These are phyloP conservation scores for Calyptomena viridis DNA, from an alignment of 2,113 vertebrate genomes.

Conservation along the genomic window DNA sequence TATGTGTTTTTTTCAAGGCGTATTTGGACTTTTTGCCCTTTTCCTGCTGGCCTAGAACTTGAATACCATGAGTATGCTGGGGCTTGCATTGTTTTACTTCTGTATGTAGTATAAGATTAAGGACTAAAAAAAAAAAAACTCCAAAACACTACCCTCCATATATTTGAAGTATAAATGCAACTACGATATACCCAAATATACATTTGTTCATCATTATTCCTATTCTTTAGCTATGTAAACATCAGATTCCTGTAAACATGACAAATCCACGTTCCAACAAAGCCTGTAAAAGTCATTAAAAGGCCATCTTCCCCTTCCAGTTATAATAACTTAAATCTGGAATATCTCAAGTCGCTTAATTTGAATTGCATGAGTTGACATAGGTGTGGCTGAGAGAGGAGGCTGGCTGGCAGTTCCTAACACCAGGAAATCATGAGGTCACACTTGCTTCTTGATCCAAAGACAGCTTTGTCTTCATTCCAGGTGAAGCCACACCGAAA, in stretches of 20 bases:
- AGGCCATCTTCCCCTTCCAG: neutral
- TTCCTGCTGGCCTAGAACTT: neutral
- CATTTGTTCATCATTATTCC: neutral
- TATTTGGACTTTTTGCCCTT: neutral
- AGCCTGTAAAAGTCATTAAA: neutral
- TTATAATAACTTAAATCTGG: neutral
- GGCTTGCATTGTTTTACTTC: neutral
- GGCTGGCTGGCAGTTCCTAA: neutral
- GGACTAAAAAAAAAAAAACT: neutral
- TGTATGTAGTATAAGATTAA: neutral
- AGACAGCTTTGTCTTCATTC: neutral
- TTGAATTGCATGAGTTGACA: neutral
- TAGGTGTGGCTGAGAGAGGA: neutral
- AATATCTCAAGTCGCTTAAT: neutral
- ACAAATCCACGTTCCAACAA: neutral
- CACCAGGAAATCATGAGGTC: constrained; percentile 12
- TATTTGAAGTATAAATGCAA: neutral
- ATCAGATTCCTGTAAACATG: neutral
- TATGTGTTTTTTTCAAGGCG: neutral
- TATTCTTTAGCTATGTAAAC: neutral
- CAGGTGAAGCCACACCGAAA: constrained; percentile 1
- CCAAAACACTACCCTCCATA: too few species aligned
- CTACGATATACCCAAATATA: neutral
- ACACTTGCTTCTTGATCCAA: neutral
- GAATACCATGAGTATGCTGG: neutral